Evolutionary conservation across 2,888 invertebrate species (phyloP).

Genomic region (Volucella inflata): DNA sequence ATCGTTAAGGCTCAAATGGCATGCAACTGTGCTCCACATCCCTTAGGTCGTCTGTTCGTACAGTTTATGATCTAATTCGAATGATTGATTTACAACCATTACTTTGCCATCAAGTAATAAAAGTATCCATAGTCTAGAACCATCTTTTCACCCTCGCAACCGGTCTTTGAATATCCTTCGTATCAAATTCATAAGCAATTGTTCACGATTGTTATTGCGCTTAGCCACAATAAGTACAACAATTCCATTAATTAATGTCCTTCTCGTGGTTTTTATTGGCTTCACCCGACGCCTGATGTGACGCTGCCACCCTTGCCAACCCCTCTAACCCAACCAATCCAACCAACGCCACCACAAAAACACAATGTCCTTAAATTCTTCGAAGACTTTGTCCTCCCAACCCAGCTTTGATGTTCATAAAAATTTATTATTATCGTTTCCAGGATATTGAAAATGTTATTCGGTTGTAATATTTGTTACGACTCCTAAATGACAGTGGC

Average conservation of each 20-base stretch:
- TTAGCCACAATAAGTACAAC: slow-evolving; percentile 52
- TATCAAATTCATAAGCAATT: slow-evolving; percentile 60
- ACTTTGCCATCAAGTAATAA: slow-evolving; percentile 36
- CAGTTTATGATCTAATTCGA: slow-evolving; percentile 37
- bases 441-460: slow-evolving; percentile 61
- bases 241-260: slow-evolving; percentile 63
- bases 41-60: not conserved
- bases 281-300: slow-evolving; percentile 11
- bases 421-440: slow-evolving; percentile 62
- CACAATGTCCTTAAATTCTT: not conserved
- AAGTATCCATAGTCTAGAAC: not conserved
- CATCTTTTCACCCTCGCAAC: not conserved
- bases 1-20: no score
- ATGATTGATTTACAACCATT: slow-evolving; percentile 54
- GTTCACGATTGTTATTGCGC: slow-evolving; percentile 54
- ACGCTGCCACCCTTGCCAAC: slow-evolving; percentile 5
- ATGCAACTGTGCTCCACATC: not conserved
- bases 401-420: slow-evolving; percentile 41
- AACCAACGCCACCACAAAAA: not conserved
- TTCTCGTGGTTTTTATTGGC: slow-evolving; percentile 62
- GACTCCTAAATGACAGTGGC: slow-evolving; percentile 58
- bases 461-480: slow-evolving; percentile 54
- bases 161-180: slow-evolving; percentile 32
- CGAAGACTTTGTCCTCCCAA: not conserved
- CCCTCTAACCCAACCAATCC: not conserved